Conservation (phyloP, 1,140 invertebrate genomes). For the Diorhabda sublineata region DNA sequence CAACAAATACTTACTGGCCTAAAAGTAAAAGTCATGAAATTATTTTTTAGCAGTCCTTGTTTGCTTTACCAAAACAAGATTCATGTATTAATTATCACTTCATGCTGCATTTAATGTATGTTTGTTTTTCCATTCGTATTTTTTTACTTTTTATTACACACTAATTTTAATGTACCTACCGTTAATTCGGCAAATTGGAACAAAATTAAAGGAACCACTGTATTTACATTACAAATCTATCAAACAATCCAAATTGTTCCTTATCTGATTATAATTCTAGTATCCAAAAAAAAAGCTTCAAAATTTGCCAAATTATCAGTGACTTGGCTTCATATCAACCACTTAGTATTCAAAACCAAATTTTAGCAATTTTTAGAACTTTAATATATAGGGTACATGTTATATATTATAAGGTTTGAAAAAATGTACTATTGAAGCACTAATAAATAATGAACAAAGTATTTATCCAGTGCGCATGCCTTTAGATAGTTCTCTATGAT, state of each 20-base stretch:
- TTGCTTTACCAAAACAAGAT: not conserved
- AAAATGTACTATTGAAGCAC: conserved; percentile 13
- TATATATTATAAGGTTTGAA: conserved; percentile 21
- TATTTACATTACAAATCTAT: too few relatives aligned
- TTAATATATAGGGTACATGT: conserved; percentile 21
- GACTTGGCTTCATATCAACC: conserved; percentile 4
- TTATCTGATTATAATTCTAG: too few relatives aligned
- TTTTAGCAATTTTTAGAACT: conserved; percentile 18
- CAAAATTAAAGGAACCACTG: too few relatives aligned
- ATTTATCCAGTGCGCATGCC: conserved; percentile 20
- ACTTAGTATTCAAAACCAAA: conserved; percentile 20
- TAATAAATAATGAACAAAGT: conserved; percentile 18
- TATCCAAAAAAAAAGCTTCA: too few relatives aligned
- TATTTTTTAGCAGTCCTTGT: too few relatives aligned
- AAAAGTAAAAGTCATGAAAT: too few relatives aligned
- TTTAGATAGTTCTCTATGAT: conserved; percentile 11
- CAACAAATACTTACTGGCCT: too few relatives aligned
- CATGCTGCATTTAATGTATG: not conserved
- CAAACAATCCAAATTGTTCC: too few relatives aligned
- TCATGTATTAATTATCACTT: not conserved
- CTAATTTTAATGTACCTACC: too few relatives aligned
- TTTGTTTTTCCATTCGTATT: not conserved
- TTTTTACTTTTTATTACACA: too few relatives aligned
- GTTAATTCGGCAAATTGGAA: too few relatives aligned
- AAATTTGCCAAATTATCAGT: too few relatives aligned